Evolutionary conservation across 2,113 vertebrate species (phyloP).

Genomic region (Misgurnus anguillicaudatus): DNA sequence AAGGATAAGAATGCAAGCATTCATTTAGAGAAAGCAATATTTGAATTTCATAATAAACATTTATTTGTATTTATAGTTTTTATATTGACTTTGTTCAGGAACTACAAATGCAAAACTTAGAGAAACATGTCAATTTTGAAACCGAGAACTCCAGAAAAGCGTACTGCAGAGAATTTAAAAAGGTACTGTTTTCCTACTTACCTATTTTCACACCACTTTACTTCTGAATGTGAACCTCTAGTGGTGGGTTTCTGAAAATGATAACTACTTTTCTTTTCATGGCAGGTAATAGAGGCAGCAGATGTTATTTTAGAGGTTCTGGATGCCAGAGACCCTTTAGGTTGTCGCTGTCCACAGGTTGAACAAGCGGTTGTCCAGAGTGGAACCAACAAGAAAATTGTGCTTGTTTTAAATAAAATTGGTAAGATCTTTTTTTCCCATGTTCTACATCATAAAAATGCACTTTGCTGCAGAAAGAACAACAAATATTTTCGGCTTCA

Average conservation of each 20-base stretch:
- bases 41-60: too few species aligned
- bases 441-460: not conserved
- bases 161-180: conserved; percentile 89
- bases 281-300: conserved; percentile 80
- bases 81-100: conserved; percentile 69
- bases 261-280: not conserved
- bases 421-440: conserved; percentile 61
- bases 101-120: conserved; percentile 78
- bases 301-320: conserved; percentile 90
- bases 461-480: not conserved
- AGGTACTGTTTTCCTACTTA: conserved; percentile 69
- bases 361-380: conserved; percentile 85
- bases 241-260: not conserved
- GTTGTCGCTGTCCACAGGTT: conserved; percentile 88
- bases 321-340: conserved; percentile 87
- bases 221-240: not conserved
- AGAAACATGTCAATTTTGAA: conserved; percentile 82
- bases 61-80: too few species aligned
- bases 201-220: not conserved
- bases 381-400: conserved; percentile 83
- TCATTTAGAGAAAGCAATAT: too few species aligned
- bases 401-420: conserved; percentile 89
- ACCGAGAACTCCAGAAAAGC: conserved; percentile 85
- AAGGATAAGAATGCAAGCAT: too few species aligned
- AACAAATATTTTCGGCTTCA: not conserved